Base-by-base conservation (phyloP, 2,113 vertebrate genomes). In the Pandion haliaetus region DNA sequence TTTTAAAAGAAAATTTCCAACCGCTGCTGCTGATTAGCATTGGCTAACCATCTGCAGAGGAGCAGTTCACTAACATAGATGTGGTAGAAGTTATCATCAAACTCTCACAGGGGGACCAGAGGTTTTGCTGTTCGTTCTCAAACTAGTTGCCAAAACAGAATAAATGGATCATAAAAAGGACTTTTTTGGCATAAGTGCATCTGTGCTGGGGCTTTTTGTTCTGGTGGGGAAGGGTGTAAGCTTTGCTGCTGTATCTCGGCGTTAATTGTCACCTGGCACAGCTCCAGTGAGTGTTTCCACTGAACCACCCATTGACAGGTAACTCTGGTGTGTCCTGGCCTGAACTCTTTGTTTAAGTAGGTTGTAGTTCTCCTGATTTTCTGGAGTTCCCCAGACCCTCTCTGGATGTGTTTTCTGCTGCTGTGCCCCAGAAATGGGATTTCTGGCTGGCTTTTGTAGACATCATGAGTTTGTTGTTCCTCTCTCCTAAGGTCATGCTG, bases 391-490 rank as follows among this genome's bases (percentile, higher is more conserved):
- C 55, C 38, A 57, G 52, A 26, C 12, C 25, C 45, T 66, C 14
- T 36, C 50, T 34, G n/a, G n/a, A 14, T 72, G 17, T 47, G 29
- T 70, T 74, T 92, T 50, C 29, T 71, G 42, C 20, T 31, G 3
- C n/a, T 57, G 40, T 91, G 59, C 18, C 18, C 38, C 29, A 74
- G 32, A 70, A 74, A 55, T 3, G 14, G 32, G 50, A 11, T 49
- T 65, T 26, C 16, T 25, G 7, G 10, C 5, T 0, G 13, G 44
- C 21, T 26, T 47, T 61, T 17, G 28, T 31, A 67, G 45, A n/a
- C 40, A 12, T 8, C 1, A 1, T 0, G 6, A 55, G 8, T 40
- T 36, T 16, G 20, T 7, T 59, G 90, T 10, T 72, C 25, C 57
- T 79, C n/a, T 67, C 61, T 79, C 38, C 28, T 38, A 29, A 65